Evolutionary conservation across 2,888 invertebrate species (phyloP), one percentile per base, ranked within the genome.

Genomic region (Holacanthella duospinosa): DNA sequence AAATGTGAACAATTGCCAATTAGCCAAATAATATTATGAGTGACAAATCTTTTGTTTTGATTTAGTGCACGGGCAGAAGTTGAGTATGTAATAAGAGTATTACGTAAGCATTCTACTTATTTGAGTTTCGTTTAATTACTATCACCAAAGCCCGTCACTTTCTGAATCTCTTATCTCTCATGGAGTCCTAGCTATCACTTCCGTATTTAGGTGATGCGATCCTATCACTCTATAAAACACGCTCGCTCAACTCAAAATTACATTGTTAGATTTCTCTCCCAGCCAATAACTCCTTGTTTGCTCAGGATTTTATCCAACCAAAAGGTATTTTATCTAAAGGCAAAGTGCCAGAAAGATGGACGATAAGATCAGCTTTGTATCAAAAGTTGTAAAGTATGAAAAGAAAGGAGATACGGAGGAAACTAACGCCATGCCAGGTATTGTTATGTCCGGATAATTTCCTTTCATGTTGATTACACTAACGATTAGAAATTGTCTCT

Each of bases 111-210:
- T n/a, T n/a, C n/a, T n/a, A n/a, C n/a, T n/a, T n/a, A n/a, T n/a
- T n/a, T n/a, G n/a, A n/a, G n/a, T n/a, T n/a, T n/a, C n/a, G n/a
- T n/a, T n/a, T n/a, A n/a, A n/a, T n/a, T n/a, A n/a, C n/a, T n/a
- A n/a, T n/a, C n/a, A n/a, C n/a, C n/a, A n/a, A n/a, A 36, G 36
- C 36, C 43, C 26, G 36, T 53, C 43, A 36, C 55, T 60, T 61
- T 60, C 54, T 59, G 27, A 43, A 61, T 60, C 60, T 48, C n/a
- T 48, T 61, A 36, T 55, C 55, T 61, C 43, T 61, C 60, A 54
- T 55, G 26, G 55, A 36, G 6, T 2, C 4, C 21, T 36, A 43
- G 43, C 19, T 54, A 53, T 53, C 1, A 60, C 25, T 43, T 26
- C 29, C 44, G 29, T 29, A 55, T 55, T 55, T 48, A 16, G 16